Conservation (phyloP, 2,797 vertebrate species). For the Brotogeris chrysoptera region DNA sequence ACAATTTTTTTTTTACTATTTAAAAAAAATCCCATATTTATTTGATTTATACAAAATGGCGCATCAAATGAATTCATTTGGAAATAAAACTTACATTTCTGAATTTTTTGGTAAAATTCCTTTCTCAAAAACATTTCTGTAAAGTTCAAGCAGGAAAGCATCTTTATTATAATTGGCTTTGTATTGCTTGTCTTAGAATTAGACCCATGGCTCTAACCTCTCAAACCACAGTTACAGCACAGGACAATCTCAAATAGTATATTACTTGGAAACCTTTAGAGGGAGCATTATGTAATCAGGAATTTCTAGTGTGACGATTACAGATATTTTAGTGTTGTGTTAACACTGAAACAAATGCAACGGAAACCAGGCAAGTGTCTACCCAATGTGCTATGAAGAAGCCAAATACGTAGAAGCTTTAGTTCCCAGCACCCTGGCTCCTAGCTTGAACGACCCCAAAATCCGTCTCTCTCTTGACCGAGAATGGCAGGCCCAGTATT, state of each 20-base stretch:
- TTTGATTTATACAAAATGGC: not conserved
- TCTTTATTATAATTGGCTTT: not conserved
- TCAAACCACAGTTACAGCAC: not conserved
- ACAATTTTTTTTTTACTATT: not conserved
- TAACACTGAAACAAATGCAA: not conserved
- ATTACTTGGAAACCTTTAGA: not conserved
- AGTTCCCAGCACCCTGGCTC: not conserved
- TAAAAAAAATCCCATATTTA: not conserved
- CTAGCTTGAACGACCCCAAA: not conserved
- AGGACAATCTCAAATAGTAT: not conserved
- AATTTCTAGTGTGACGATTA: not conserved
- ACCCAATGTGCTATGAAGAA: not conserved
- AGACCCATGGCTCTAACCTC: not conserved
- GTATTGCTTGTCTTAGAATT: not conserved
- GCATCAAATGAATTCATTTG: not conserved
- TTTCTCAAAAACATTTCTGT: not conserved
- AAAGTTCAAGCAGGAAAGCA: not conserved
- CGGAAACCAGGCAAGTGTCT: not conserved
- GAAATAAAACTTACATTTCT: not conserved
- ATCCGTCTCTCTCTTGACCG: not conserved
- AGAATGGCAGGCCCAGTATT: not conserved
- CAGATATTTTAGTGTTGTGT: accelerated
- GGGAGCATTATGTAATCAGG: not conserved
- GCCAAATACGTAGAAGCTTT: not conserved
- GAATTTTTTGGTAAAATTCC: not conserved